Conservation (phyloP, 64 coral and sea anemone species). For the Hydrozoanthus tunicans region DNA sequence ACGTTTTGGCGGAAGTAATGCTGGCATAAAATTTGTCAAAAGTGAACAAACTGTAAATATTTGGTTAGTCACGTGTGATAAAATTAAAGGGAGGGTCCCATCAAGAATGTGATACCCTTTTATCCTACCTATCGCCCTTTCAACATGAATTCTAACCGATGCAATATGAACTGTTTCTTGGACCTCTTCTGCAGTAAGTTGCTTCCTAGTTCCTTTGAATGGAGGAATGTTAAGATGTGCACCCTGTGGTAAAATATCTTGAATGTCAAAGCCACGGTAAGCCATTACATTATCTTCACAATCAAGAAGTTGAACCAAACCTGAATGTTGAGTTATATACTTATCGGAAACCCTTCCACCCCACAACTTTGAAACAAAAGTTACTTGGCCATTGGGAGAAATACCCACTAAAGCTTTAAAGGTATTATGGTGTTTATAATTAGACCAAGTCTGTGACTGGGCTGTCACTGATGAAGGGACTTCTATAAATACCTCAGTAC, state of each 20-base stretch:
- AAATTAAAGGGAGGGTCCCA: conserved; percentile 1
- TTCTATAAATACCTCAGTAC: conserved; percentile 21
- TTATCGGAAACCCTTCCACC: conserved; percentile 21
- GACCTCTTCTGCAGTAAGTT: not conserved
- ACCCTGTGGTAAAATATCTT: not conserved
- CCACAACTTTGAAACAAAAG: conserved; percentile 20
- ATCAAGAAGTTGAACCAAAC: not conserved
- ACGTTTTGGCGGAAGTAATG: not conserved
- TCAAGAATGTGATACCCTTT: not conserved
- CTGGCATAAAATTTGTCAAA: conserved; percentile 3
- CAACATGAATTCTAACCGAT: no score
- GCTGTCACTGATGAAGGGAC: conserved; percentile 35
- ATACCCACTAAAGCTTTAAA: conserved; percentile 12
- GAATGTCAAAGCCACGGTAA: conserved; percentile 5
- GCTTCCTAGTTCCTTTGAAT: not conserved
- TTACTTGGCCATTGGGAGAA: conserved; percentile 18
- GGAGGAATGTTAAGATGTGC: not conserved
- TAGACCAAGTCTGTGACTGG: conserved; percentile 23
- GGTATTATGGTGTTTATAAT: conserved; percentile 24
- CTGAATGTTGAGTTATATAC: conserved; percentile 1
- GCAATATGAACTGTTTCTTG: not conserved
- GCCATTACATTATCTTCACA: not conserved
- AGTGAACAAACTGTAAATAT: conserved; percentile 8
- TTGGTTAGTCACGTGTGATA: not conserved
- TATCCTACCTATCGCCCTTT: no score